Base-by-base conservation (phyloP, 2,797 vertebrate genomes). In the Spinus pinus region DNA sequence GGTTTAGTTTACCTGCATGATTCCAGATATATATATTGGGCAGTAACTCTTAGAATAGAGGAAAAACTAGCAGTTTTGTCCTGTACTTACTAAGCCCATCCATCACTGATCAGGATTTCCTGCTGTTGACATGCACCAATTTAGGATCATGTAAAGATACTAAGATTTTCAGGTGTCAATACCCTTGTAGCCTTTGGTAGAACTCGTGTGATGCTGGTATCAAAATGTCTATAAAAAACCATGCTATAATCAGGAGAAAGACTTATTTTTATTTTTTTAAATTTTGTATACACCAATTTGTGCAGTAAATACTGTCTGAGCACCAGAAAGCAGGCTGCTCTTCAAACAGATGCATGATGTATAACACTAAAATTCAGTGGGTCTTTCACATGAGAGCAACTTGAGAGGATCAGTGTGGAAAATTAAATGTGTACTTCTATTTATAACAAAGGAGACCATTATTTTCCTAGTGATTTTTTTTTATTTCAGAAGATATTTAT, bases 81-180 rank as follows among this genome's bases (percentile, higher is more conserved):
- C 51, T 85, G 65, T 88, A 46, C 10, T 65, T 93, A 28, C 66
- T 69, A 37, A 86, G 19, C 14, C 61, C n/a, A 83, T 90, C 41
- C 72, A 77, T 93, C 62, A 92, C 23, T 44, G 94, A 91, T 77
- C 39, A 83, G 30, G 37, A 49, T 95, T 79, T 77, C 73, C 91
- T 86, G 53, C 58, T 80, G 67, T 33, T 27, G 53, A n/a, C 39
- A 35, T 18, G 33, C 57, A 90, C 78, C 27, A 23, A 42, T 84
- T 91, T 82, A 92, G 62, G 31, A 73, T 60, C 69, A 53, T 17
- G 23, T 73, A 62, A 71, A 86, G 75, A 74, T 11, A 31, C 7
- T 17, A 33, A 35, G 28, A 56, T 71, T 87, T 75, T 57, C 31
- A 67, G 17, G 6, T 67, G 31, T 44, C 22, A 81, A 3, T 15